Base-by-base conservation (phyloP, 2,797 vertebrate genomes). In the Acipenser ruthenus region DNA sequence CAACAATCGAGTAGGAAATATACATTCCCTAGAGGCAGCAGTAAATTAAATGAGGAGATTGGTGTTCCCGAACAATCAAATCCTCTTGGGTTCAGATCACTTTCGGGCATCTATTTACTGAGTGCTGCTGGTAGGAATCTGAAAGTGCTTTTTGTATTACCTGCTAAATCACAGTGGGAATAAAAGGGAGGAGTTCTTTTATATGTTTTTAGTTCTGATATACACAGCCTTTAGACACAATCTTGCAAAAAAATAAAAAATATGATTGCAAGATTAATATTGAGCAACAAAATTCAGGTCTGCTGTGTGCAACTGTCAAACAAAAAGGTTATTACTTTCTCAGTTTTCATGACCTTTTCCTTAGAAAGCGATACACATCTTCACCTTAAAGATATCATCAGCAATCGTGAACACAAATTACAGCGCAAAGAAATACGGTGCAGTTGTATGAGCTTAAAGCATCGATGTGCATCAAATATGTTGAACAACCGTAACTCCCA, bases 271-370 rank as follows among this genome's bases (percentile, higher is more conserved):
- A 13, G 6, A 63, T 18, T 12, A 68, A 50, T 53, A 67, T 63
- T 10, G 49, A 13, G 50, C 62, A 68, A 55, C 12, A 61, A 7
- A 50, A 52, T 67, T 63, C 67, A 59, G 66, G 58, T 70, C 65
- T 52, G 65, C 49, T 59, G 50, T 71, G 67, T 65, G 67, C 72
- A 69, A 64, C 51, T 69, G 64, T 67, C 64, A 70, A 67, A 72
- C 51, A 71, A 48, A 72, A 68, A 78, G 77, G 76, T 82, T 71
- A 74, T 63, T 60, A 67, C 68, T 68, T 51, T 58, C 65, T 63
- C 74, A 56, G 50, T 63, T 50, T 73, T 18, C 62, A 62, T 64
- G 64, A 56, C 52, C 52, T n/a, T 37, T 70, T 69, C 71, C 7
- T 63, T 63, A 9, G 63, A 72, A 63, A 71, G 63, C 65, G 72